Evolutionary conservation across 2,888 invertebrate genomes (phyloP).

Genomic region (Mimachlamys varia): DNA sequence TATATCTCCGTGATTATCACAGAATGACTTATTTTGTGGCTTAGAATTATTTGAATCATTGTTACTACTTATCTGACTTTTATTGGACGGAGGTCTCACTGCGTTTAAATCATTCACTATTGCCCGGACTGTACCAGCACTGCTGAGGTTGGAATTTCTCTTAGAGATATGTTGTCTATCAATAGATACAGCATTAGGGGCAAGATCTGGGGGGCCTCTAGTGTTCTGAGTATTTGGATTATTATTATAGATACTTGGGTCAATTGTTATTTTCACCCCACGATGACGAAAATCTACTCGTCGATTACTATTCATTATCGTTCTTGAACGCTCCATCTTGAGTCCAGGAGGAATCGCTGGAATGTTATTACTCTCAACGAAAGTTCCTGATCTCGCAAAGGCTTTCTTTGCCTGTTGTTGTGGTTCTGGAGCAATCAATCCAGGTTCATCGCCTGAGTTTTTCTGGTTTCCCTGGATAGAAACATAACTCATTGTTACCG

Average conservation of each 20-base stretch:
- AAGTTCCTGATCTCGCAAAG: slow-evolving; percentile 48
- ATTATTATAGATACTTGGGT: background rate
- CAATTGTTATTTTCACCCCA: slow-evolving; percentile 21
- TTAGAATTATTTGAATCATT: background rate
- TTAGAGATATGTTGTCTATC: background rate
- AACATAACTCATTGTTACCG: slow-evolving; percentile 62
- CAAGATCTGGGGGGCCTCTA: background rate
- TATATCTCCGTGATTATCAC: background rate
- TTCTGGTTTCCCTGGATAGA: slow-evolving; percentile 61
- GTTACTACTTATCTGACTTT: background rate
- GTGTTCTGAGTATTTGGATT: slow-evolving; percentile 7
- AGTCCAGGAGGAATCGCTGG: slow-evolving; percentile 34
- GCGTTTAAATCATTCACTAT: slow-evolving; percentile 11
- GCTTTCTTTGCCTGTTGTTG: slow-evolving; percentile 37
- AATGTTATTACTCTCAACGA: slow-evolving; percentile 39
- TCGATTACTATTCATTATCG: slow-evolving; percentile 39
- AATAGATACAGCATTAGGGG: background rate
- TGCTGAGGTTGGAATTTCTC: background rate
- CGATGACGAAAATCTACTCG: slow-evolving; percentile 18
- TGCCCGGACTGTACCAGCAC: background rate
- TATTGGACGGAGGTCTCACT: slow-evolving; percentile 4
- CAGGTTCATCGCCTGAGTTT: slow-evolving; percentile 31
- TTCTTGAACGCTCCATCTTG: slow-evolving; percentile 46
- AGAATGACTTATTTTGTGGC: background rate
- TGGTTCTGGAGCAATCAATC: slow-evolving; percentile 6